A percentile compares a stretch with the other conserved stretches of the same genome.
Conservation (phyloP, 2,797 vertebrate genomes). For the Psittacula echo region DNA sequence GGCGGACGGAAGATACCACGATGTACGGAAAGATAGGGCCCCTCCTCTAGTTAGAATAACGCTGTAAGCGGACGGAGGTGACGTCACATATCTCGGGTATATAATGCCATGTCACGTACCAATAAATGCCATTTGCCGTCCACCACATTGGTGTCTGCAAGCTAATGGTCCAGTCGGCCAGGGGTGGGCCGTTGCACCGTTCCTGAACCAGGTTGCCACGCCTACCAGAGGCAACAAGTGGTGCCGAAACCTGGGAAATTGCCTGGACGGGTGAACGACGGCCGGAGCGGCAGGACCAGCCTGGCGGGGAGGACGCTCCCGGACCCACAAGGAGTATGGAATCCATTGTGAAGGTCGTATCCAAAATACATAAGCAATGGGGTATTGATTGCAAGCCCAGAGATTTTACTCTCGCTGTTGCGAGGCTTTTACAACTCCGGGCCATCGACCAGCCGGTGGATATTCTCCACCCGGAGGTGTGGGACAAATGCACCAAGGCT, state of each 20-base stretch:
- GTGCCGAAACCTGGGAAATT: neutral
- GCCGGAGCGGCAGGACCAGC: neutral
- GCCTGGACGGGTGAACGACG: neutral
- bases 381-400: neutral
- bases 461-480: neutral
- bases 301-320: neutral
- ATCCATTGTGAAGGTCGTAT: neutral
- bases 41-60: neutral
- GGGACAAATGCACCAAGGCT: neutral
- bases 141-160: neutral
- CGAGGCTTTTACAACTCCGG: neutral
- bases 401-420: neutral
- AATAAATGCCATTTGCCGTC: neutral
- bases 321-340: neutral
- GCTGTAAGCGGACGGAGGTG: neutral
- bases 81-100: neutral
- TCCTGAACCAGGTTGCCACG: neutral
- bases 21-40: neutral
- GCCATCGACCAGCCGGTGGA: neutral
- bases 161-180: neutral
- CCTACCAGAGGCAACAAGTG: too few relatives aligned
- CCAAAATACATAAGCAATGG: neutral
- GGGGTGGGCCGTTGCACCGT: neutral
- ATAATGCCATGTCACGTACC: too few relatives aligned
- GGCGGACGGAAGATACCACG: too few relatives aligned